Conservation (phyloP, 2,113 vertebrate genomes). For the Neoarius graeffei region DNA sequence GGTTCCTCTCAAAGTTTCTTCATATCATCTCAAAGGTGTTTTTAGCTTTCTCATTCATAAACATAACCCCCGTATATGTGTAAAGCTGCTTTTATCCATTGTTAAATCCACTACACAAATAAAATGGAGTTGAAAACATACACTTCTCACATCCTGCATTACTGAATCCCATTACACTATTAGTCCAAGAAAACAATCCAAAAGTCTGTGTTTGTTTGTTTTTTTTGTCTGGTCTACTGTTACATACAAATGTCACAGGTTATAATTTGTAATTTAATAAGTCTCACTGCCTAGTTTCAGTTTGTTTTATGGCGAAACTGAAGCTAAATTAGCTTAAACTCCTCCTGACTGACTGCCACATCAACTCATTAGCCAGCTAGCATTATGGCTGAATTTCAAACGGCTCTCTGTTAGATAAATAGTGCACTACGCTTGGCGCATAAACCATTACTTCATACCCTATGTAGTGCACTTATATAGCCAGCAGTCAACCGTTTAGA, state of each 20-base stretch:
- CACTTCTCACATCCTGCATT: neutral
- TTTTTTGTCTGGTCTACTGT: neutral
- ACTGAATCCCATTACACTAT: too few relatives aligned
- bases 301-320: neutral
- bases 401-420: fast-evolving
- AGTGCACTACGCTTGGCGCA: neutral
- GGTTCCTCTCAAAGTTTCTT: neutral
- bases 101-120: neutral
- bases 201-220: neutral
- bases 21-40: neutral
- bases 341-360: constrained; percentile 39
- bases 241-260: neutral
- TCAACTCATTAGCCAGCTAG: constrained; percentile 1
- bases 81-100: neutral
- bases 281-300: neutral
- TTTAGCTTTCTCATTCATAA: neutral
- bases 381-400: neutral
- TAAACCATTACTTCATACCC: too few relatives aligned
- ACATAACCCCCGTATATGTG: neutral
- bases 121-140: neutral
- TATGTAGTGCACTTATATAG: neutral
- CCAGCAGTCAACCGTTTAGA: neutral
- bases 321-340: neutral
- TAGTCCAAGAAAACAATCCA: neutral
- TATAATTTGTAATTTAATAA: neutral